Evolutionary conservation across 1,140 invertebrate species (phyloP).

Genomic region (Drosophila kanapiae): DNA sequence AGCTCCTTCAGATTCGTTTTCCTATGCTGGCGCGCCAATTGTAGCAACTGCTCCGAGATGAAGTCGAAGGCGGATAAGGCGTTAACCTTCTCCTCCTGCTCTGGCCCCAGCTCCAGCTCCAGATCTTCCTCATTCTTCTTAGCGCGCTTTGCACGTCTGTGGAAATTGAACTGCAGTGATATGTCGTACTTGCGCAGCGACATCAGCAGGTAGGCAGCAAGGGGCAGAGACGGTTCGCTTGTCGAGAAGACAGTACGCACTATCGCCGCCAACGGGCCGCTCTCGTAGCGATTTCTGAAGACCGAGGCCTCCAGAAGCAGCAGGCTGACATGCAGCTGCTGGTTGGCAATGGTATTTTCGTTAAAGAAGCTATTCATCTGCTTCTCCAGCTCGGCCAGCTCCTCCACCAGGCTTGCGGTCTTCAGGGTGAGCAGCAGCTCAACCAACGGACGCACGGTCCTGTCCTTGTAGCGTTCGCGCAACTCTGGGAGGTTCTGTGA

Average conservation of each 20-base stretch:
- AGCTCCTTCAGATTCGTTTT: constrained; percentile 40
- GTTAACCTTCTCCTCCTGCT: background rate
- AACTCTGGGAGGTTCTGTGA: constrained; percentile 28
- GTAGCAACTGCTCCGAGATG: constrained; percentile 23
- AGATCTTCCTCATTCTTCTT: background rate
- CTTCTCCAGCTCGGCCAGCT: constrained; percentile 57
- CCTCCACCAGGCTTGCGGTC: constrained; percentile 56
- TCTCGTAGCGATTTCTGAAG: constrained; percentile 33
- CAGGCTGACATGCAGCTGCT: constrained; percentile 44
- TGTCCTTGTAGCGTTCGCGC: constrained; percentile 28
- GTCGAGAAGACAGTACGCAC: background rate
- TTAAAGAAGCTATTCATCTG: background rate
- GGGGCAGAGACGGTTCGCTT: background rate
- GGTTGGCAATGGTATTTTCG: background rate
- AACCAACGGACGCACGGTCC: constrained; percentile 41
- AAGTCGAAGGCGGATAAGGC: constrained; percentile 2
- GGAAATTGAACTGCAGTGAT: constrained; percentile 38
- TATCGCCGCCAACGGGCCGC: fast-evolving
- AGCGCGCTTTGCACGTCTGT: no score
- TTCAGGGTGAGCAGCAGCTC: constrained; percentile 52
- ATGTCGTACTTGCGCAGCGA: constrained; percentile 69
- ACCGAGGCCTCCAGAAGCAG: constrained; percentile 42
- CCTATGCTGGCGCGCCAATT: constrained; percentile 5
- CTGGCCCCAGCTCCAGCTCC: background rate
- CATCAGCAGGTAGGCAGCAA: constrained; percentile 47